These are phyloP conservation scores for Aurelia coerulea DNA, from an alignment of 30 jellyfish, hydroid and myxozoan species.

Conservation along the genomic window DNA sequence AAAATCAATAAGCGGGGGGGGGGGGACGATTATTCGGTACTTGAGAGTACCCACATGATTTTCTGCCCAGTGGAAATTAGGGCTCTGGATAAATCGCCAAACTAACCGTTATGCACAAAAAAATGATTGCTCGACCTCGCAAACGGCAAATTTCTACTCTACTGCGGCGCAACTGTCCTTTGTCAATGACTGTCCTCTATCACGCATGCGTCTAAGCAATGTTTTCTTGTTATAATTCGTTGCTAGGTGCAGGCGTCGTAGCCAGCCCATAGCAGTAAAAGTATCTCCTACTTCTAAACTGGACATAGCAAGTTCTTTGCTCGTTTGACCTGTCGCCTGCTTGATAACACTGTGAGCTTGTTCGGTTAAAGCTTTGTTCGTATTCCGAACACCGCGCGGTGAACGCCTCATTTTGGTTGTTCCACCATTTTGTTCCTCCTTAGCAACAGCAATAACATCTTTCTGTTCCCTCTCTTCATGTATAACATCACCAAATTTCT, in stretches of 20 bases:
- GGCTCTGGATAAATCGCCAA: too few species aligned
- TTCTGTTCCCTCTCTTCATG: slow-evolving; percentile 20
- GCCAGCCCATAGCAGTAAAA: slow-evolving; percentile 73
- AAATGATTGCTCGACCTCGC: too few species aligned
- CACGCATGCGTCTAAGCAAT: slow-evolving; percentile 57
- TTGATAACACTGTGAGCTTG: slow-evolving; percentile 56
- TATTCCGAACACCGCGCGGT: neutral
- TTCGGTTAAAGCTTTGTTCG: slow-evolving; percentile 19
- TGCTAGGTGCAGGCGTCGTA: slow-evolving; percentile 68
- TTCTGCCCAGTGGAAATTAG: too few species aligned
- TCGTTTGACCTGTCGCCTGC: slow-evolving; percentile 66
- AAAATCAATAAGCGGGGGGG: too few species aligned
- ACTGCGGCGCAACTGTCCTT: too few species aligned
- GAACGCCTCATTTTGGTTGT: neutral
- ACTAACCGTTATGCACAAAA: too few species aligned
- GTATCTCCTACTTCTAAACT: slow-evolving; percentile 69
- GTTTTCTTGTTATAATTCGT: slow-evolving; percentile 61
- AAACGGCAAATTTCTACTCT: too few species aligned
- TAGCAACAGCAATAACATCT: neutral
- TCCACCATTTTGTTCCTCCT: neutral
- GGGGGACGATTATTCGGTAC: too few species aligned
- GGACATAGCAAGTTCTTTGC: slow-evolving; percentile 55
- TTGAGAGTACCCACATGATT: too few species aligned
- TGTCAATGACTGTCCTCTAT: slow-evolving; percentile 43
- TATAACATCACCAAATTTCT: neutral